Evolutionary conservation across 2,888 invertebrate species (phyloP).

Genomic region (Pogonocherus hispidulus): DNA sequence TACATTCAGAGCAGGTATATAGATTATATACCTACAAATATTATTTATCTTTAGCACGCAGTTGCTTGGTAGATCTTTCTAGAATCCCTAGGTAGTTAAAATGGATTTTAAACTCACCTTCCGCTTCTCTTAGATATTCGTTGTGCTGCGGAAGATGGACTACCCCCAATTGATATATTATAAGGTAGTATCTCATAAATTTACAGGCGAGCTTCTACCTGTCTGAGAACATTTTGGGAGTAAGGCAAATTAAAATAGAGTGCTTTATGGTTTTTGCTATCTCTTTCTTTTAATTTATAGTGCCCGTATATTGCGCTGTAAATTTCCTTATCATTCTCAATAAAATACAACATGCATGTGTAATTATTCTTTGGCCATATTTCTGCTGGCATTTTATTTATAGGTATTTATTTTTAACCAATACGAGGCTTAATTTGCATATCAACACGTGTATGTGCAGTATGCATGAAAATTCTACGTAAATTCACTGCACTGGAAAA

Average conservation of each 20-base stretch:
- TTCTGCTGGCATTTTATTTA: slow-evolving; percentile 10
- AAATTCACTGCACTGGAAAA: too few species aligned
- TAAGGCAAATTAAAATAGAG: slow-evolving; percentile 17
- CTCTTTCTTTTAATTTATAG: slow-evolving; percentile 11
- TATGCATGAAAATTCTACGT: too few species aligned
- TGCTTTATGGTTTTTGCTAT: background rate
- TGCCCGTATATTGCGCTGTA: background rate
- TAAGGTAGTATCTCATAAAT: slow-evolving; percentile 4
- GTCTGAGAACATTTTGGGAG: background rate
- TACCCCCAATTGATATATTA: background rate
- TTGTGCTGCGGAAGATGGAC: background rate
- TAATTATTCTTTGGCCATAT: too few species aligned
- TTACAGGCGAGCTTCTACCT: background rate
- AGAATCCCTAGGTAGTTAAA: too few species aligned
- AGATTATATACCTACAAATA: too few species aligned
- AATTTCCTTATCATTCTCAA: slow-evolving; percentile 22
- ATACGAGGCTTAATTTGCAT: too few species aligned
- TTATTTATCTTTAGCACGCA: too few species aligned
- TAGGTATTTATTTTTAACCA: background rate
- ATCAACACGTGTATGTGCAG: too few species aligned
- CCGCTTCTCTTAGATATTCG: background rate
- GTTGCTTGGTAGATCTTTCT: too few species aligned
- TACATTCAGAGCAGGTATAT: too few species aligned
- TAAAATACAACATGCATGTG: too few species aligned
- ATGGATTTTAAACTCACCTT: background rate